Conservation (phyloP, 1,140 invertebrate genomes). For the Aphelinus certus region DNA sequence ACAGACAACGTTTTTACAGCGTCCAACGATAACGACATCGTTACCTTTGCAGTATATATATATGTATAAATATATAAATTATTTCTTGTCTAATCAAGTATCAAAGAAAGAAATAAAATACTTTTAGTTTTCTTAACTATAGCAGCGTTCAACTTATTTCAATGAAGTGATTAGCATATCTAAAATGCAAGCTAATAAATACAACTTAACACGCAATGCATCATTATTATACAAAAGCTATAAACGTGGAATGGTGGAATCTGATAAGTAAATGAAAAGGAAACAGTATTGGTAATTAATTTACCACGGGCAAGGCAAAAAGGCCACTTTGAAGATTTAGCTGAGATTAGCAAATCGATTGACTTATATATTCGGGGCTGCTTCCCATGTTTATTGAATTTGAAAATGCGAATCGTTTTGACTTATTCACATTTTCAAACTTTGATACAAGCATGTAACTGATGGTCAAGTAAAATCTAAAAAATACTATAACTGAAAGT, state of each 20-base stretch:
- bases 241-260: conserved; percentile 30
- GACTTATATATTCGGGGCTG: not conserved
- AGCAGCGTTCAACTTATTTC: conserved; percentile 28
- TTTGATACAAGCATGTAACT: not conserved
- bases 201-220: conserved; percentile 34
- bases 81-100: conserved; percentile 16
- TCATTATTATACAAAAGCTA: conserved; percentile 34
- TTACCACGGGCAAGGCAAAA: conserved; percentile 28
- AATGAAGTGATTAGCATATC: conserved; percentile 24
- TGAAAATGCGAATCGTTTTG: conserved; percentile 17
- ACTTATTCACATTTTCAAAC: not conserved
- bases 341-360: conserved; percentile 24
- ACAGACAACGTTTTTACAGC: conserved; percentile 45
- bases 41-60: conserved; percentile 25
- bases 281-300: conserved; percentile 27
- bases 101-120: conserved; percentile 33
- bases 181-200: conserved; percentile 37
- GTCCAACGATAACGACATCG: conserved; percentile 21
- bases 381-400: conserved; percentile 2
- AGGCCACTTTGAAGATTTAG: conserved; percentile 36
- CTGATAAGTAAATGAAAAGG: conserved; percentile 9
- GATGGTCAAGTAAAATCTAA: conserved; percentile 13
- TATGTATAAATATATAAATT: not conserved
- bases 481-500: conserved; percentile 35
- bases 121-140: conserved; percentile 31